Evolutionary conservation across 2,888 invertebrate genomes (phyloP).

Genomic region (Agrilus cyanescens): DNA sequence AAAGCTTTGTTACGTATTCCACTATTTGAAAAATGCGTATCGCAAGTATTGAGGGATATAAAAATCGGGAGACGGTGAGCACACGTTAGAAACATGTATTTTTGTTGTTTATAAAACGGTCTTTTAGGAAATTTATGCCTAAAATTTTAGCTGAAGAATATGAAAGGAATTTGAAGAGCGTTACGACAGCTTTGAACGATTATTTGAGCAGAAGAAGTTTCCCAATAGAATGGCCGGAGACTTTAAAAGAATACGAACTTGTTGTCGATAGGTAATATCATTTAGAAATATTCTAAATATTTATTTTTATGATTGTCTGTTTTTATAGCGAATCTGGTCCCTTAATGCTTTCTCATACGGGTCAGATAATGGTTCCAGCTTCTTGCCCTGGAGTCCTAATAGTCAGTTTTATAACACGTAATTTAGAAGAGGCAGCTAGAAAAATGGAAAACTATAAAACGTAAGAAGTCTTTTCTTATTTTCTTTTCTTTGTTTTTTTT

Average conservation of each 20-base stretch:
- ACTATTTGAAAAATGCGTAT: slow-evolving; percentile 72
- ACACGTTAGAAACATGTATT: slow-evolving; percentile 21
- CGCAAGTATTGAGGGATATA: slow-evolving; percentile 71
- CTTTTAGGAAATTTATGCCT: slow-evolving; percentile 76
- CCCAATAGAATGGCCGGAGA: slow-evolving; percentile 60
- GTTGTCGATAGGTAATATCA: slow-evolving; percentile 76
- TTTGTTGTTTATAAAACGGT: slow-evolving; percentile 12
- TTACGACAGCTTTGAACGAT: slow-evolving; percentile 78
- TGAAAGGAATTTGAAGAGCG: slow-evolving; percentile 67
- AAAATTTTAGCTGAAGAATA: slow-evolving; percentile 80
- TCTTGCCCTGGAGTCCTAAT: slow-evolving; percentile 81
- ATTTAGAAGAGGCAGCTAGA: slow-evolving; percentile 62
- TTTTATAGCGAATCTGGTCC: slow-evolving; percentile 78
- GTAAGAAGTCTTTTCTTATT: slow-evolving; percentile 43
- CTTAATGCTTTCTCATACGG: slow-evolving; percentile 84
- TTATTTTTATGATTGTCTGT: not conserved
- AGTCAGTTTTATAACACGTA: slow-evolving; percentile 68
- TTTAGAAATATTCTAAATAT: slow-evolving; percentile 5
- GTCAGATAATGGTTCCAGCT: slow-evolving; percentile 85
- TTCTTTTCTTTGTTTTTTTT: not conserved
- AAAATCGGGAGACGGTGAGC: slow-evolving; percentile 67
- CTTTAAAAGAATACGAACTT: slow-evolving; percentile 64
- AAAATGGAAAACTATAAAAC: slow-evolving; percentile 63
- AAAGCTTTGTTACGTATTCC: slow-evolving; percentile 62
- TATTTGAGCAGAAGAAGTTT: slow-evolving; percentile 53